Conservation (phyloP, 2,113 vertebrate species). For the Balaenoptera acutorostrata region DNA sequence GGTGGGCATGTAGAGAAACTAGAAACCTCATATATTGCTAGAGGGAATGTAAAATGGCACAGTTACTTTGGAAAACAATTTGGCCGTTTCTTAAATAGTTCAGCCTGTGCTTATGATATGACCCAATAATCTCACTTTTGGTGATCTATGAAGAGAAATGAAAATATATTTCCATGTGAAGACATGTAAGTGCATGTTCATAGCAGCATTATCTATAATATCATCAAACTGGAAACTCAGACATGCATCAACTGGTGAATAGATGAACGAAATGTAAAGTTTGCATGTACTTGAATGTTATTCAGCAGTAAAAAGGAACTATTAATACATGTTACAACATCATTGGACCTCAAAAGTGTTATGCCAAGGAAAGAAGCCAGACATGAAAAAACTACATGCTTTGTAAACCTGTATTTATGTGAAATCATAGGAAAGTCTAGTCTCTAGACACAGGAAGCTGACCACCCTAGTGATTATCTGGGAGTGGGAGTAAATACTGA, state of each 20-base stretch:
- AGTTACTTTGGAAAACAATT: not conserved
- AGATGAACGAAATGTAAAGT: not conserved
- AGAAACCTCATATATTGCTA: not conserved
- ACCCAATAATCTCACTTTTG: not conserved
- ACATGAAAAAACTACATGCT: not conserved
- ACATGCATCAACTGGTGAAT: not conserved
- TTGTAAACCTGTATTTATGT: not conserved
- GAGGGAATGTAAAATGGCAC: not conserved
- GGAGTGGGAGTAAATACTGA: not conserved
- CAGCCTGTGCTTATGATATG: not conserved
- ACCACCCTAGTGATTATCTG: not conserved
- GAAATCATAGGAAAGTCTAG: not conserved
- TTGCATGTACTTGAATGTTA: not conserved
- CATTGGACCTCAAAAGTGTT: not conserved
- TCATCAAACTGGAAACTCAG: not conserved
- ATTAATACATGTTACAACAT: not conserved
- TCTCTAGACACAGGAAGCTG: not conserved
- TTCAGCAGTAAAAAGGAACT: not conserved
- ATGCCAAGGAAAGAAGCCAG: not conserved
- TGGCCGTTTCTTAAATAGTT: not conserved
- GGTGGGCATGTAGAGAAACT: not conserved
- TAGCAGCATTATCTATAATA: not conserved
- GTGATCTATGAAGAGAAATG: not conserved
- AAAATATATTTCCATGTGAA: not conserved
- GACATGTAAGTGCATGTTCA: not conserved